Evolutionary conservation across 92 coral and sea anemone genomes (phyloP).

Genomic region (Isaurus tuberculatus): DNA sequence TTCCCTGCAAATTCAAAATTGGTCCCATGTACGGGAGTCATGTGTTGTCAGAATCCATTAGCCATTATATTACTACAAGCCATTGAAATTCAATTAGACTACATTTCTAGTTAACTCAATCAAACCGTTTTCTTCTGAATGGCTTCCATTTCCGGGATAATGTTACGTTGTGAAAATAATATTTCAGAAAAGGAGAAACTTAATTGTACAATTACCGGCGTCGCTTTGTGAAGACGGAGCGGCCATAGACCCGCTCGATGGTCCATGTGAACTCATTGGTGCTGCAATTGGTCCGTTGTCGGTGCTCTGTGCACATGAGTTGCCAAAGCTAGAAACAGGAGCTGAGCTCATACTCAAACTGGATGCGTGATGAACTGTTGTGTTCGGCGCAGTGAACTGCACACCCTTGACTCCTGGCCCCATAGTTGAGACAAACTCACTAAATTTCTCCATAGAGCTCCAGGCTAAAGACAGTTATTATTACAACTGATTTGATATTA

Average conservation of each 20-base stretch:
- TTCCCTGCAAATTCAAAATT: slow-evolving; percentile 27
- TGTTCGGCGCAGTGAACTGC: slow-evolving; percentile 54
- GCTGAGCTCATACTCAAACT: slow-evolving; percentile 49
- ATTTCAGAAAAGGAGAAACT: slow-evolving; percentile 15
- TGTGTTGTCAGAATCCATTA: slow-evolving; percentile 51
- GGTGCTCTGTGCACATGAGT: slow-evolving; percentile 50
- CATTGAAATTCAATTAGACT: slow-evolving; percentile 66
- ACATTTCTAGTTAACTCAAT: slow-evolving; percentile 52
- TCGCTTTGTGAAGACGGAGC: slow-evolving; percentile 59
- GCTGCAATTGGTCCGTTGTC: slow-evolving; percentile 45
- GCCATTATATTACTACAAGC: slow-evolving; percentile 47
- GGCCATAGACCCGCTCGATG: not conserved
- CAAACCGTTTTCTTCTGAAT: slow-evolving; percentile 53
- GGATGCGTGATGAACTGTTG: slow-evolving; percentile 64
- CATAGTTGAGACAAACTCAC: slow-evolving; percentile 84
- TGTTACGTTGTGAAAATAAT: slow-evolving; percentile 42
- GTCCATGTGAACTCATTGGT: slow-evolving; percentile 40
- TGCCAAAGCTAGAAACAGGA: slow-evolving; percentile 41
- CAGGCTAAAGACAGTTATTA: slow-evolving; percentile 47
- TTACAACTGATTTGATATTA: slow-evolving; percentile 45
- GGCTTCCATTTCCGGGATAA: slow-evolving; percentile 47
- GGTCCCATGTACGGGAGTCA: slow-evolving; percentile 50
- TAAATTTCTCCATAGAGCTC: slow-evolving; percentile 86
- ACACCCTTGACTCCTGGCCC: slow-evolving; percentile 69
- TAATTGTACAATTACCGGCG: slow-evolving; percentile 55